phyloP scores from a whole-genome alignment of 2,113 vertebrate genomes.

The Pseudorasbora parva region DNA sequence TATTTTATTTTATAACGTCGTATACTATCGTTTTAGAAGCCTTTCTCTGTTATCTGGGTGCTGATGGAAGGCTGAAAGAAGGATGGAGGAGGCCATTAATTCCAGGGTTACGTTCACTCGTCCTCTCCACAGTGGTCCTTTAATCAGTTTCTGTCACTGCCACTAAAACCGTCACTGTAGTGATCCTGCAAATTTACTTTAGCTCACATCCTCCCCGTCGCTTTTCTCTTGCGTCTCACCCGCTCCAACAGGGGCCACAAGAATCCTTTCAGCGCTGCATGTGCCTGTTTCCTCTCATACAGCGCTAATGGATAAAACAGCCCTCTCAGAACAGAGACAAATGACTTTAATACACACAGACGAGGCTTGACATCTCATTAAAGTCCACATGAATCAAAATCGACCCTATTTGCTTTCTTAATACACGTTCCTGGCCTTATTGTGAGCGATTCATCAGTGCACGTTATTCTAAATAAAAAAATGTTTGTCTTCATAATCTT shows the following conservation, averaged over 20 bases:
- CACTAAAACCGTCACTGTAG: conserved; percentile 52
- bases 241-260: conserved; percentile 6
- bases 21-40: conserved; percentile 8
- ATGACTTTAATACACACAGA: conserved; percentile 17
- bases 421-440: not conserved
- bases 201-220: conserved; percentile 32
- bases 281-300: not conserved
- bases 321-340: conserved; percentile 16
- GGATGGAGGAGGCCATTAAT: conserved; percentile 39
- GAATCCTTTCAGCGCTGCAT: not conserved
- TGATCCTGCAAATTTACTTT: conserved; percentile 36
- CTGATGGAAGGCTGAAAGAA: conserved; percentile 2
- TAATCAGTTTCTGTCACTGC: conserved; percentile 63
- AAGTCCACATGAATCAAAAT: conserved; percentile 7
- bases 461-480: not conserved
- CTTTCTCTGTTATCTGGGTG: conserved; percentile 10
- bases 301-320: not conserved
- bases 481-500: not conserved
- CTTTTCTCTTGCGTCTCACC: conserved; percentile 15
- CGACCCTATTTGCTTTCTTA: not conserved
- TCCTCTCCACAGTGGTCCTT: conserved; percentile 35
- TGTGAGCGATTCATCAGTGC: not conserved
- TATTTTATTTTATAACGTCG: not conserved
- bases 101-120: conserved; percentile 46
- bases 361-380: not conserved